Percentiles rank a stretch among this genome's conserved stretches.
Conservation (phyloP, 1,140 invertebrate genomes). For the Lepidurus apus region DNA sequence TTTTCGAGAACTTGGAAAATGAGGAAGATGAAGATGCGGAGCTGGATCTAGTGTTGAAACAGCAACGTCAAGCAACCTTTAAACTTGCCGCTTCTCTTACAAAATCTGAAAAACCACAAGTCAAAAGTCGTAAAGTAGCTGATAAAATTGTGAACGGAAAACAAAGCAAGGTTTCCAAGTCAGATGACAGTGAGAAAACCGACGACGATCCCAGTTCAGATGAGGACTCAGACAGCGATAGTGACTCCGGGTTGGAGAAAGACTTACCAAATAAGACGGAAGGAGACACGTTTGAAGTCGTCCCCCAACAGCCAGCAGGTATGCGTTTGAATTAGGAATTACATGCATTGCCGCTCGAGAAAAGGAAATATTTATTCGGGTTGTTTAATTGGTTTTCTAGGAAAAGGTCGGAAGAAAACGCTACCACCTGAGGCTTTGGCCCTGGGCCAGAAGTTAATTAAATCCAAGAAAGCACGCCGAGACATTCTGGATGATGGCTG, state of each 20-base stretch:
- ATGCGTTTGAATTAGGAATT: background rate
- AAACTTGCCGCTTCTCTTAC: slow-evolving; percentile 30
- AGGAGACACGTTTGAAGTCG: slow-evolving; percentile 59
- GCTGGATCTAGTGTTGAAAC: slow-evolving; percentile 67
- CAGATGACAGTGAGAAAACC: slow-evolving; percentile 57
- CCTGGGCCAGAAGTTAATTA: slow-evolving; percentile 73
- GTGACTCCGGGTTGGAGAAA: slow-evolving; percentile 35
- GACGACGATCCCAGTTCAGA: slow-evolving; percentile 45
- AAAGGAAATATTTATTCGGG: slow-evolving; percentile 43
- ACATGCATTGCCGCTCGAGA: slow-evolving; percentile 35
- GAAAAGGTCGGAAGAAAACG: slow-evolving; percentile 53
- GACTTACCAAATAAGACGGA: slow-evolving; percentile 38
- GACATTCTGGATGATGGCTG: slow-evolving; percentile 82
- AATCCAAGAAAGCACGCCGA: slow-evolving; percentile 75
- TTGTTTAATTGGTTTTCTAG: slow-evolving; percentile 39
- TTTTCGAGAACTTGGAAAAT: slow-evolving; percentile 72
- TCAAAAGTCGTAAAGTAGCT: slow-evolving; percentile 36
- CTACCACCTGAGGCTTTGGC: slow-evolving; percentile 81
- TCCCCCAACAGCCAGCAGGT: slow-evolving; percentile 45
- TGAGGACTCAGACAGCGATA: slow-evolving; percentile 35
- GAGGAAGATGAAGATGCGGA: slow-evolving; percentile 82
- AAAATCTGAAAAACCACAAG: slow-evolving; percentile 25
- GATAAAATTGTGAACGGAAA: slow-evolving; percentile 35
- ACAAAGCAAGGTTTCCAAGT: slow-evolving; percentile 39
- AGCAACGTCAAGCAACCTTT: slow-evolving; percentile 38